A percentile compares a stretch with the other conserved stretches of the same genome.
Conservation (phyloP, 92 coral and sea anemone genomes). For the Palythoa grandiflora region DNA sequence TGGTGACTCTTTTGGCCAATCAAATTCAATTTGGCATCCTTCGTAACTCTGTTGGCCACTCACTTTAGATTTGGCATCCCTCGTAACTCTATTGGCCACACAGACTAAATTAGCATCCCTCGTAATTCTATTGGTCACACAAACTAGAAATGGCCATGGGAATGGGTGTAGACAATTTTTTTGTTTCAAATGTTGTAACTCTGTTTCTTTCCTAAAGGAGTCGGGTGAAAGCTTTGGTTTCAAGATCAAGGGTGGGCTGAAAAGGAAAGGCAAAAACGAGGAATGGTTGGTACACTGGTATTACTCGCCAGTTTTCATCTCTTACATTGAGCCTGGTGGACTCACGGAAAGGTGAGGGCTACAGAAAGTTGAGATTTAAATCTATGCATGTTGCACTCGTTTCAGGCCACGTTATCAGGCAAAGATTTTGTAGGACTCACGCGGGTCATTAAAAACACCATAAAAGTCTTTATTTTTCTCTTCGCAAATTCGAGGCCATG, state of each 20-base stretch:
- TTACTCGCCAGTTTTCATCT: conserved; percentile 85
- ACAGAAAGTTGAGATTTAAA: not conserved
- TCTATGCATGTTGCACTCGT: not conserved
- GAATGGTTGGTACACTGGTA: conserved; percentile 83
- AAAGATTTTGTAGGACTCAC: too few relatives aligned
- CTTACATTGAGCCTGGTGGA: conserved; percentile 77
- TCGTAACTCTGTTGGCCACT: too few relatives aligned
- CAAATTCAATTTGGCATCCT: not conserved
- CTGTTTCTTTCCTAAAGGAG: conserved; percentile 42
- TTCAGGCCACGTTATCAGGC: too few relatives aligned
- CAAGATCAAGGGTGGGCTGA: conserved; percentile 93
- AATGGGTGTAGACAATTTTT: conserved; percentile 11
- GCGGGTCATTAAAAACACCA: too few relatives aligned
- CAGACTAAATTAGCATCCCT: too few relatives aligned
- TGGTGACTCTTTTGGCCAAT: not conserved
- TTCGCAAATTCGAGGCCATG: too few relatives aligned
- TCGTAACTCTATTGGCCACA: too few relatives aligned
- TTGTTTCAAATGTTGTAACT: conserved; percentile 75
- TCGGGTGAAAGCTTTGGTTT: conserved; percentile 85
- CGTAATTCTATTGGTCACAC: too few relatives aligned
- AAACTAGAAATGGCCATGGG: not conserved
- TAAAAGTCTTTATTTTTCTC: too few relatives aligned
- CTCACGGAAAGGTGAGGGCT: conserved; percentile 79
- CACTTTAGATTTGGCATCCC: too few relatives aligned
- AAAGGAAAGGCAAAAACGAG: conserved; percentile 73